These are phyloP conservation scores for Orchesellides sinensis DNA, from an alignment of 2,888 invertebrate species.

Conservation along the genomic window DNA sequence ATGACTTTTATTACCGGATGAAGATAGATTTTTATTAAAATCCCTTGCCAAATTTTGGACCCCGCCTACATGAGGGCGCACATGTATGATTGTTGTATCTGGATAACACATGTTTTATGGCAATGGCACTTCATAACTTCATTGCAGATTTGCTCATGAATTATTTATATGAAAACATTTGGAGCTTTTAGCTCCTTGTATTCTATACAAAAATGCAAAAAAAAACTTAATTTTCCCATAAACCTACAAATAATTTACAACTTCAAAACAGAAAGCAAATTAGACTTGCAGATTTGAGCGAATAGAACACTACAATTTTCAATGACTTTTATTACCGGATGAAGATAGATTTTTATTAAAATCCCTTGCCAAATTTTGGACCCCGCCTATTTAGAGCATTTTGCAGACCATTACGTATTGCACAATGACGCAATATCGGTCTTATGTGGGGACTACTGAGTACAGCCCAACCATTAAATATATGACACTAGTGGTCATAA, in stretches of 20 bases:
- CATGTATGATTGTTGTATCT: too few species aligned
- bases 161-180: too few species aligned
- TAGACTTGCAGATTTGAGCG: slow-evolving; percentile 28
- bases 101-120: too few species aligned
- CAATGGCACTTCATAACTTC: too few species aligned
- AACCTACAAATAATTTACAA: slow-evolving; percentile 19
- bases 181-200: slow-evolving; percentile 1
- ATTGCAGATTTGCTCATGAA: too few species aligned
- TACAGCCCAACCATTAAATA: slow-evolving; percentile 22
- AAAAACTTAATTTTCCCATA: slow-evolving; percentile 2
- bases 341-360: slow-evolving; percentile 34
- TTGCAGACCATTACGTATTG: neutral
- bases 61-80: too few species aligned
- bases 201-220: slow-evolving; percentile 1
- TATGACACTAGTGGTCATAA: slow-evolving; percentile 45
- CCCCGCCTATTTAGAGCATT: neutral
- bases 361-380: neutral
- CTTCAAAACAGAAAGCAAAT: slow-evolving; percentile 11
- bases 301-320: slow-evolving; percentile 23
- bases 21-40: slow-evolving; percentile 32
- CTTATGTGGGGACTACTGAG: neutral
- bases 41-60: neutral
- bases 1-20: slow-evolving; percentile 54
- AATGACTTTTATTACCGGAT: slow-evolving; percentile 52
- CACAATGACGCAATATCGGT: neutral